These are phyloP conservation scores for Todiramphus saurophagus DNA, from an alignment of 2,113 vertebrate genomes.

Conservation along the genomic window DNA sequence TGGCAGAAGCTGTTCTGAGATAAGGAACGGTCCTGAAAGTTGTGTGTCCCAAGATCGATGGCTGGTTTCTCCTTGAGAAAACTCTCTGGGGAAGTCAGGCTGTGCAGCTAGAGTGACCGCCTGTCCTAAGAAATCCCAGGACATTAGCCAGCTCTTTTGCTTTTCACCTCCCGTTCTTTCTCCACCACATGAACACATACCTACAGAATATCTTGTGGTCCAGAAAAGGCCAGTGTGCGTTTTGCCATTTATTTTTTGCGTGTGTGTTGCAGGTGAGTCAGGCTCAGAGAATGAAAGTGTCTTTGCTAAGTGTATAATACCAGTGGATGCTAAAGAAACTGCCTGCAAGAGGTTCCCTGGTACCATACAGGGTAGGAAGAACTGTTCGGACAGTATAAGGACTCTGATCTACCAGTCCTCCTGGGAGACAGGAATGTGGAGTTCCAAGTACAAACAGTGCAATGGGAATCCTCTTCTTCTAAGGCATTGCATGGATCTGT, in stretches of 20 bases:
- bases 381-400: background rate
- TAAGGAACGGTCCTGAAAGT: constrained; percentile 77
- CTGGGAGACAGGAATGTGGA: background rate
- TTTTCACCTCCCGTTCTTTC: background rate
- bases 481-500: background rate
- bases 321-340: background rate
- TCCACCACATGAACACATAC: background rate
- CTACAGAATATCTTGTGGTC: background rate
- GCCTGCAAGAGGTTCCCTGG: background rate
- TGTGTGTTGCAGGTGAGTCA: background rate
- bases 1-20: constrained; percentile 79
- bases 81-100: constrained; percentile 62
- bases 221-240: background rate
- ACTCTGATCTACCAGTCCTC: background rate
- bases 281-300: background rate
- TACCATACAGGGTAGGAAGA: background rate
- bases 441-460: background rate
- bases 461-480: background rate
- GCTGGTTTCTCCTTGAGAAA: constrained; percentile 79
- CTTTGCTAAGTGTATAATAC: background rate
- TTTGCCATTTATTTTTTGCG: background rate
- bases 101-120: background rate
- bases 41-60: constrained; percentile 79
- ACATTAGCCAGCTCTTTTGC: constrained; percentile 12
- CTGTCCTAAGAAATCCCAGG: constrained; percentile 57